Percentiles rank a stretch among this genome's conserved stretches.
Conservation (phyloP, 1,140 invertebrate species). For the Zophobas atratus region DNA sequence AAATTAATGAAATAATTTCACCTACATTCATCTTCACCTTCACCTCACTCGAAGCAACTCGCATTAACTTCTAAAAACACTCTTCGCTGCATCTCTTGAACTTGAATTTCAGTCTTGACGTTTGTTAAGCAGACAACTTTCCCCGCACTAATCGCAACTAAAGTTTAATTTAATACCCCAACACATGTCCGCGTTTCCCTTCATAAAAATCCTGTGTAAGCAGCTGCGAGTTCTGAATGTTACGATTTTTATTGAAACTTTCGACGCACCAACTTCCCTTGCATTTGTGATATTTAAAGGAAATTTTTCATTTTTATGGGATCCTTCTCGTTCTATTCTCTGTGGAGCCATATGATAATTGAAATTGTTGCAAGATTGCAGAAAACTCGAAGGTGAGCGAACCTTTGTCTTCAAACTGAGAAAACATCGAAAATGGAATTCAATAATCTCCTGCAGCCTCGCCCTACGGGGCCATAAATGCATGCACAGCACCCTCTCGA, state of each 20-base stretch:
- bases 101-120: neutral
- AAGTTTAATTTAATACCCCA: slow-evolving; percentile 17
- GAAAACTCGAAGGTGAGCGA: slow-evolving; percentile 17
- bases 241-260: slow-evolving; percentile 52
- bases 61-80: neutral
- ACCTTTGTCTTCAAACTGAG: slow-evolving; percentile 28
- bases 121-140: slow-evolving; percentile 15
- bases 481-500: slow-evolving; percentile 30
- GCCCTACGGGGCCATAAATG: slow-evolving; percentile 24
- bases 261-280: slow-evolving; percentile 6
- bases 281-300: slow-evolving; percentile 34
- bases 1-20: too few relatives aligned
- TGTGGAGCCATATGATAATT: slow-evolving; percentile 30
- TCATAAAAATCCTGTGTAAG: slow-evolving; percentile 11
- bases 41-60: too few relatives aligned
- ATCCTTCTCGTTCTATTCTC: neutral
- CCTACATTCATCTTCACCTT: too few relatives aligned
- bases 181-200: neutral
- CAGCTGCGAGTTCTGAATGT: slow-evolving; percentile 31
- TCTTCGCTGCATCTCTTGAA: slow-evolving; percentile 22
- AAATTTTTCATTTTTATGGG: slow-evolving; percentile 44
- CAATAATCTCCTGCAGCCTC: slow-evolving; percentile 52
- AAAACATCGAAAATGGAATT: slow-evolving; percentile 51
- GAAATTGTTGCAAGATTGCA: slow-evolving; percentile 41
- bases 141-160: slow-evolving; percentile 12